A percentile compares a stretch with the other conserved stretches of the same genome.
Conservation (phyloP, 2,888 invertebrate genomes). For the Brenthis ino region DNA sequence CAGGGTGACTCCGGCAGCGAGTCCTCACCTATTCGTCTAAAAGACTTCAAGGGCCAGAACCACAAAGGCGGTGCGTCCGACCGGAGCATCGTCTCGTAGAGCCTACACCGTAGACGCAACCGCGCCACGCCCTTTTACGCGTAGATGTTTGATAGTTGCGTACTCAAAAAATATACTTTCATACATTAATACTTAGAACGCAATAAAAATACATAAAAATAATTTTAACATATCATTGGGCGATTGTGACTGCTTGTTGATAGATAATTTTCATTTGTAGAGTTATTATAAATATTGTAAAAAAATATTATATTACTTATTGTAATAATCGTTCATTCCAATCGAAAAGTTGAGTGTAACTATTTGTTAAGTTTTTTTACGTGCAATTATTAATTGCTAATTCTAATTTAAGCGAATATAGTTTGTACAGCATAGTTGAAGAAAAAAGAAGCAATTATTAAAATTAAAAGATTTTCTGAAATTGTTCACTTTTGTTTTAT, state of each 20-base stretch:
- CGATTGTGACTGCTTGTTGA: conserved; percentile 83
- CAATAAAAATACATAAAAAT: conserved; percentile 70
- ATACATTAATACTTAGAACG: conserved; percentile 61
- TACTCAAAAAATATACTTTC: conserved; percentile 38
- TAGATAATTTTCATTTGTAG: conserved; percentile 75
- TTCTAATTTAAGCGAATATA: conserved; percentile 80
- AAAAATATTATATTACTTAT: conserved; percentile 65
- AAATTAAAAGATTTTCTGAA: conserved; percentile 80
- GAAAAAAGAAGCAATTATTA: conserved; percentile 81
- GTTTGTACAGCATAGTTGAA: conserved; percentile 82
- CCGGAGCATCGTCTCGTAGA: conserved; percentile 70
- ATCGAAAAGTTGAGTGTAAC: conserved; percentile 80
- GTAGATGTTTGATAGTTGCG: conserved; percentile 35
- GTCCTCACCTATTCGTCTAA: conserved; percentile 83
- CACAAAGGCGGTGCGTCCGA: conserved; percentile 66
- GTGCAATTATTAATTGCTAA: conserved; percentile 83
- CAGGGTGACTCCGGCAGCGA: conserved; percentile 86
- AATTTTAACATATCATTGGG: conserved; percentile 83
- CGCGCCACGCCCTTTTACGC: conserved; percentile 38
- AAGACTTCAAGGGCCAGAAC: conserved; percentile 77
- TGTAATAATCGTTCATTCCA: conserved; percentile 81
- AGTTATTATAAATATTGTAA: conserved; percentile 74
- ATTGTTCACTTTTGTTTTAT: conserved; percentile 58
- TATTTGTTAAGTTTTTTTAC: conserved; percentile 83
- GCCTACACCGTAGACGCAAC: conserved; percentile 29